A percentile compares a stretch with the other conserved stretches of the same genome.
phyloP scores from a whole-genome alignment of 2,888 invertebrate species.

The Limnephilus lunatus region DNA sequence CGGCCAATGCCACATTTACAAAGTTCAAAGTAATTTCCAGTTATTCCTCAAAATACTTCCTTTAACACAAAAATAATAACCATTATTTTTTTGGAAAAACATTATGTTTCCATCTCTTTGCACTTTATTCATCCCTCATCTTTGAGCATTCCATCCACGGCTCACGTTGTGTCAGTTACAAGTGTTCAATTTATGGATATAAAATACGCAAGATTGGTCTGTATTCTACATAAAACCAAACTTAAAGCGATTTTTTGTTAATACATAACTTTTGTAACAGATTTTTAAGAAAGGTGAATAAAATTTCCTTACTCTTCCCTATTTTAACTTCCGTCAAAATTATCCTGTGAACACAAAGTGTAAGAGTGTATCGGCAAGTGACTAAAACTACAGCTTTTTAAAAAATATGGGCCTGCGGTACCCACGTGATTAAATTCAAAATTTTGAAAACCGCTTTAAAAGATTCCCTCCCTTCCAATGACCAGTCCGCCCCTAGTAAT shows the following conservation, averaged over 20 bases:
- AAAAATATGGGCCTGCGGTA: background rate
- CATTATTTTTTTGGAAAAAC: background rate
- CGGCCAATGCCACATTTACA: background rate
- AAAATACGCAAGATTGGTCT: background rate
- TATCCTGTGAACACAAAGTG: background rate
- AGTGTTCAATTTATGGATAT: background rate
- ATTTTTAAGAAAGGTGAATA: background rate
- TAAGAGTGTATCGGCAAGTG: background rate
- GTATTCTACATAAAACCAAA: background rate
- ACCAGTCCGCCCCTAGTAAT: background rate
- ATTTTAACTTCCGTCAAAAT: background rate
- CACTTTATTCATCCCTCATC: background rate
- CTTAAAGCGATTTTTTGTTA: background rate
- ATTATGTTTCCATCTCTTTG: background rate
- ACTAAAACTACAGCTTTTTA: background rate
- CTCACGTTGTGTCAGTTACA: background rate
- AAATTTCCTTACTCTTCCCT: background rate
- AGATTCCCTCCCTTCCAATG: background rate
- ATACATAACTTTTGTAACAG: background rate
- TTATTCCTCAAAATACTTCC: background rate
- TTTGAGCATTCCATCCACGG: background rate
- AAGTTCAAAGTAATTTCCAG: too few species aligned
- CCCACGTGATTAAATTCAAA: background rate
- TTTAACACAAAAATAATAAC: background rate
- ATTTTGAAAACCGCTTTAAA: background rate